Percentiles rank a stretch among this genome's conserved stretches.
Conservation (phyloP, 2,113 vertebrate genomes). For the Amphilophus citrinellus region DNA sequence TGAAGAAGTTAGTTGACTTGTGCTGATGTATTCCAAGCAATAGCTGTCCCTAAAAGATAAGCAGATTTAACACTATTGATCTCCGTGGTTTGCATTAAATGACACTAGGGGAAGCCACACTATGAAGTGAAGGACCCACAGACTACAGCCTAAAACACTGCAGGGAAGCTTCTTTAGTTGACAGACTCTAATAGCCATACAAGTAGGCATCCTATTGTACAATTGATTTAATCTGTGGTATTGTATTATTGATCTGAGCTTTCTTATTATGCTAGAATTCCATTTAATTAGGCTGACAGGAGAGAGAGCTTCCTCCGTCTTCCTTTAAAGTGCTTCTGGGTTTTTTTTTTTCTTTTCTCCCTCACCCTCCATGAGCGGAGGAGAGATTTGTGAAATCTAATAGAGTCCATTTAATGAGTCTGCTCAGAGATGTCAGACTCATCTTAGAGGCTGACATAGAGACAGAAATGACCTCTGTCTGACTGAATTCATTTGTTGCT, state of each 20-base stretch:
- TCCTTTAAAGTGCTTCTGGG: conserved; percentile 45
- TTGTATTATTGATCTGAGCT: conserved; percentile 68
- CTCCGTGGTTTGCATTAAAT: conserved; percentile 44
- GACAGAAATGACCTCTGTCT: conserved; percentile 59
- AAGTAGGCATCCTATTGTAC: conserved; percentile 38
- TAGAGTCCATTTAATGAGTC: conserved; percentile 72
- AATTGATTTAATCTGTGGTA: conserved; percentile 60
- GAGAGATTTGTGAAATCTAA: conserved; percentile 72
- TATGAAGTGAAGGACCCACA: conserved; percentile 17
- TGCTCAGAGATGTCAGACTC: conserved; percentile 59
- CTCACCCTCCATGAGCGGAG: conserved; percentile 26
- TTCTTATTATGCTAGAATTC: conserved; percentile 65
- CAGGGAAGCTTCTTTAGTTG: conserved; percentile 34
- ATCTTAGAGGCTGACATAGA: conserved; percentile 41
- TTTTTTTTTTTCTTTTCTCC: conserved; percentile 20
- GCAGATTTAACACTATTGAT: conserved; percentile 55
- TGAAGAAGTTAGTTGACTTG: conserved; percentile 12
- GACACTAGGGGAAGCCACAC: conserved; percentile 19
- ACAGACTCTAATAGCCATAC: conserved; percentile 44
- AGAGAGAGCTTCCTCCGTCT: conserved; percentile 37
- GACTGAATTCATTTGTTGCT: conserved; percentile 38
- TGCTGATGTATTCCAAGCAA: conserved; percentile 18
- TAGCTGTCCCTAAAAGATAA: conserved; percentile 14
- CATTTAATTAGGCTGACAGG: conserved; percentile 69
- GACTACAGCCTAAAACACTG: conserved; percentile 38